Base-by-base conservation (phyloP, 2,797 vertebrate species). In the Pempheris klunzingeri region DNA sequence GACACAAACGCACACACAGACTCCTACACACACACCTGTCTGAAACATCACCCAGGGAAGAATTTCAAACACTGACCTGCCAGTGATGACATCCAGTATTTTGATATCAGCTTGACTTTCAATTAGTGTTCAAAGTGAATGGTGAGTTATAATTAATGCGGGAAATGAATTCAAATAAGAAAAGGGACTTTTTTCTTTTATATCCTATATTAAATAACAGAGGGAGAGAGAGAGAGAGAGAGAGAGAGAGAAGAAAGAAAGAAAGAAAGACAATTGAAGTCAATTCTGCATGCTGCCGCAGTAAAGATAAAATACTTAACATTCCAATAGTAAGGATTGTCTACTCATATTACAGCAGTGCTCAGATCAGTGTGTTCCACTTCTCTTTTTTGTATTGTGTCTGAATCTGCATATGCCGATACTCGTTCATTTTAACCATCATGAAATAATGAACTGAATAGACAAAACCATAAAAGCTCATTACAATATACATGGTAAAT, bases 101-200 rank as follows among this genome's bases (percentile, higher is more conserved):
- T 74, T 81, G 66, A 88, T 63, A 75, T 50, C 20, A 32, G 70
- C 68, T 72, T 55, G 28, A 85, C 83, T 89, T 89, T 82, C 77
- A 47, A 78, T 88, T 82, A 82, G 46, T 72, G 75, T 72, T 88
- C 44, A 87, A 84, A 88, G 78, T 54, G 64, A 81, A 38, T 34
- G 24, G 43, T 44, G 65, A 78, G 10, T 82, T 62, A 26, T 11
- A 36, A 82, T 64, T 66, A 68, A 62, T 32, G 53, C 46, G 17
- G 26, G 24, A 55, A 68, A 65, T 55, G 54, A 87, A 87, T 81
- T 84, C 15, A 76, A 79, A 87, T 80, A 63, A 74, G 26, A 77
- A 71, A 79, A 34, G 22, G 55, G 26, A 62, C 70, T n/a, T 80
- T 77, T 6, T 83, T 43, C 54, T 55, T 62, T 72, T 76, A 71